Base-by-base conservation (phyloP, 2,113 vertebrate species). In the Aleadryas rufinucha region DNA sequence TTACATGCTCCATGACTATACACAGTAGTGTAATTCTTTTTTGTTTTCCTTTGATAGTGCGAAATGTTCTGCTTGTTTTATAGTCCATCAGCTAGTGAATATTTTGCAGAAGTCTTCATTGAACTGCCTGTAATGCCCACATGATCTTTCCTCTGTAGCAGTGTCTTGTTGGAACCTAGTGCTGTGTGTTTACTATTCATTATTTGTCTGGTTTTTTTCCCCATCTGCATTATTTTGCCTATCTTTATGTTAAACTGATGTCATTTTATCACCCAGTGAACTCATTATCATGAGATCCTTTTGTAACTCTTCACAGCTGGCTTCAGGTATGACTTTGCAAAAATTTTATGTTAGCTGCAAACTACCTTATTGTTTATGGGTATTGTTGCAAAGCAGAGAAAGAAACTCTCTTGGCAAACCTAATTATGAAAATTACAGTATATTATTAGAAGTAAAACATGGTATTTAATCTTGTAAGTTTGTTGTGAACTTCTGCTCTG, bases 251-350 rank as follows among this genome's bases (percentile, higher is more conserved):
- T 90, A 80, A 72, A 50, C 10, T 56, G 66, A 26, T 69, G n/a
- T 1, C 5, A 18, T 83, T 86, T 89, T 72, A 9, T 83, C 41
- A 50, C 17, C 37, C n/a, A 22, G 6, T 65, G 18, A 57, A 35
- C 10, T 83, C 35, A 30, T 77, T 47, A 44, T 53, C 31, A 28
- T 76, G 57, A 76, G 45, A 74, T 77, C 18, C 7, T 92, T 89
- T 69, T 53, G 37, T 83, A 77, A 45, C n/a, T 91, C 66, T 82
- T 85, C 31, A 42, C 26, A 65, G 59, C 8, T 70, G 54, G 66
- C 59, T 80, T 86, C 68, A 45, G 45, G 54, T 77, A 83, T 87
- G 85, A 93, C 76, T 85, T 82, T 6, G 64, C 85, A 92, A 72
- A 91, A 80, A 89, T 65, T 42, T 84, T 30, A 18, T 31, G 7